Base-by-base conservation (phyloP, 2,113 vertebrate genomes). In the Progne subis region DNA sequence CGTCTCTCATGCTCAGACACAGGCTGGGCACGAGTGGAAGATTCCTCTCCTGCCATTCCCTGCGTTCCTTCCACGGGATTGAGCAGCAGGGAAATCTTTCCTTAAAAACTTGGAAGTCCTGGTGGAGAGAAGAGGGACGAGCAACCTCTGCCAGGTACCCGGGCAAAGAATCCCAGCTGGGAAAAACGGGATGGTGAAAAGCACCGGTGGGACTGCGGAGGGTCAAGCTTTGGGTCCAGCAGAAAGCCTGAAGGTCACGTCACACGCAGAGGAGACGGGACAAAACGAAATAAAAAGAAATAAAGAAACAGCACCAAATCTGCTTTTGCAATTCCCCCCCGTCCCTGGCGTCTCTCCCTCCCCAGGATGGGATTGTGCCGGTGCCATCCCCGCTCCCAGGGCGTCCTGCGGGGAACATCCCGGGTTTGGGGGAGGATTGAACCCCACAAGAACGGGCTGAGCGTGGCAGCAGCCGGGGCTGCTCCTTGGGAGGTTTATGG, bases 401-500 rank as follows among this genome's bases (percentile, higher is more conserved):
- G 13, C 2, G 23, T 7, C 11, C 37, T 18, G n/a, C 43, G 6
- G 14, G 39, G 65, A 5, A 56, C 12, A 8, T 18, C 9, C 49
- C 29, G 8, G 21, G 11, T n/a, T 10, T 9, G 15, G 14, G 9
- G 2, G 12, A 78, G 41, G 59, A 28, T 8, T 68, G 1, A 34
- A 15, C 55, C 72, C 69, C 52, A 5, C 19, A 47, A 20, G n/a
- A 67, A 61, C 0, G 11, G 46, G 46, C 89, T 63, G 60, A 41
- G 56, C 34, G 50, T 25, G 71, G 55, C 74, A 67, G 88, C 78
- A 53, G 56, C 41, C 41, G 32, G 29, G 46, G 65, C 88, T 49
- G 59, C 94, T 95, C 89, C 89, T 6, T 82, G 86, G 91, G 94
- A 92, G 91, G 91, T 96, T 96, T 95, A 75, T 79, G 70, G 37